Base-by-base conservation (phyloP, 2,113 vertebrate species). In the Sceloporus tristichus region DNA sequence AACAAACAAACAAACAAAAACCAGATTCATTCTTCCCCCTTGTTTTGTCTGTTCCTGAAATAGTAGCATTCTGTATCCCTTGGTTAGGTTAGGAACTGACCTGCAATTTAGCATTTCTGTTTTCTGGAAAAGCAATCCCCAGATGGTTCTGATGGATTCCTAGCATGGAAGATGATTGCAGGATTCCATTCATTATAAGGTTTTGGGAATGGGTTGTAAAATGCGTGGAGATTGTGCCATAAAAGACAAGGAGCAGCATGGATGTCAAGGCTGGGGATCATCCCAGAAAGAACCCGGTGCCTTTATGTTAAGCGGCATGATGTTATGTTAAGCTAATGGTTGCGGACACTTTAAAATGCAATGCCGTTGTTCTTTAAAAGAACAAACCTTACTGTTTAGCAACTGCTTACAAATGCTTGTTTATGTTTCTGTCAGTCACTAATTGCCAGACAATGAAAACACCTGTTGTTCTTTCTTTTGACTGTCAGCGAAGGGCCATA, bases 111-210 rank as follows among this genome's bases (percentile, higher is more conserved):
- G 8, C 9, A 38, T 54, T n/a, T 23, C 29, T 68, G 9, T 76
- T 68, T 14, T 77, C 23, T 65, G 21, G 16, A 21, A 6, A 40
- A 27, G 40, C 77, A 68, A 53, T 82, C 21, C 40, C 29, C 54
- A 77, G 65, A 71, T 40, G 74, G 14, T 38, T 40, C 48, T 66
- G 38, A 65, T 68, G 48, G 16, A n/a, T 38, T 53, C 40, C 25
- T 25, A 77, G 59, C 48, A 13, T 68, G 14, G 38, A 70, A 48
- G 23, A 27, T 76, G 34, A 25, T 42, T 16, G 14, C 29, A 75
- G 59, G 29, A 66, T 88, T 77, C 42, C 74, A 75, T 42, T 59
- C 80, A 80, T 80, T 87, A 27, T 53, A 21, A 48, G 68, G 13
- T 19, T 73, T 48, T 48, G 42, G 3, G 42, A 6, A 6, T 48